Evolutionary conservation across 2,888 invertebrate genomes (phyloP).

Genomic region (Stegophylla sp.): DNA sequence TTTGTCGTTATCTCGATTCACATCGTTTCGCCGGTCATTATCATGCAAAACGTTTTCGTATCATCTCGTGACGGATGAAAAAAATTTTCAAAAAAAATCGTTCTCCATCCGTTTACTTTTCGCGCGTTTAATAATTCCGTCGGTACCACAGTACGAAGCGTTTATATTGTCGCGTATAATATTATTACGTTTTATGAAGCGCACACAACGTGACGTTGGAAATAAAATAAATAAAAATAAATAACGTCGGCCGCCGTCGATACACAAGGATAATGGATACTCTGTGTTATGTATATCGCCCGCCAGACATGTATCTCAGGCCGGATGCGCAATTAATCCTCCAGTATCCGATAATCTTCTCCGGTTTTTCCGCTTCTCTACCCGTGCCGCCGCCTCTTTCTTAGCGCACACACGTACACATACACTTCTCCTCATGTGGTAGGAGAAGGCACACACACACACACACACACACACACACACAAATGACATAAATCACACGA

Average conservation of each 20-base stretch:
- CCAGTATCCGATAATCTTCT: conserved; percentile 49
- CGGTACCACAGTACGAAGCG: neutral
- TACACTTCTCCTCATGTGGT: conserved; percentile 10
- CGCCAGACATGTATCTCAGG: conserved; percentile 54
- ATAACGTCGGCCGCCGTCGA: conserved; percentile 23
- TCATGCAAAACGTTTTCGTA: no score
- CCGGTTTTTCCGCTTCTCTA: conserved; percentile 37
- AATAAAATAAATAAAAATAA: conserved; percentile 48
- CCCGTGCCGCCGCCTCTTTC: no score
- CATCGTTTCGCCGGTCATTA: no score
- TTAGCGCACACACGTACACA: neutral
- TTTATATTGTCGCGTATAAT: neutral
- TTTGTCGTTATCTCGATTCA: no score
- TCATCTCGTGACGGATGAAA: no score
- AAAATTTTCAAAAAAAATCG: no score
- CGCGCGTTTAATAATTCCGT: neutral
- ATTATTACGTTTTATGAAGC: conserved; percentile 2
- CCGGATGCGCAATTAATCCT: conserved; percentile 59
- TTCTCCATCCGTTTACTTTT: neutral
- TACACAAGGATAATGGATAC: conserved; percentile 51
- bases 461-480: neutral
- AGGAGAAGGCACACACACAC: conserved; percentile 17
- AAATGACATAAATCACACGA: conserved; percentile 49
- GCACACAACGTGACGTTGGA: conserved; percentile 26
- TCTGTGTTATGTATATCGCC: conserved; percentile 45